These are phyloP conservation scores for Campylorhamphus procurvoides DNA, from an alignment of 2,113 vertebrate genomes.

Conservation along the genomic window DNA sequence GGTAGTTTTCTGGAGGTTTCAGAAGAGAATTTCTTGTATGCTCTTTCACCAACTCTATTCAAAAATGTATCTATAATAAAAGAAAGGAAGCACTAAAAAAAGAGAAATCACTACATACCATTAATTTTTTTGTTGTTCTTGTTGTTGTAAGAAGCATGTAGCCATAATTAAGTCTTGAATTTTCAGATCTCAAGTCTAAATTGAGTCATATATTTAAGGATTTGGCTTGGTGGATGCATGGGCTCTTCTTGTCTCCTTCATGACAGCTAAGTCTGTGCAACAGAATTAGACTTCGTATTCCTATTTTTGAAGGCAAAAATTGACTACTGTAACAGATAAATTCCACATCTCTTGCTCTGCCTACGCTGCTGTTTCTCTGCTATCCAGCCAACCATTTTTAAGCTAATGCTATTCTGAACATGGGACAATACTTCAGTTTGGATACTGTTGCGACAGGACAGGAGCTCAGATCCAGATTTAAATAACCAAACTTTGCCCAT, in stretches of 20 bases:
- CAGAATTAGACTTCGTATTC: not conserved
- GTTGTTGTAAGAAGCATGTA: not conserved
- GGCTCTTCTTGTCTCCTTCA: not conserved
- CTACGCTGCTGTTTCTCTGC: not conserved
- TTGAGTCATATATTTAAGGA: not conserved
- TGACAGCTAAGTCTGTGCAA: not conserved
- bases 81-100: not conserved
- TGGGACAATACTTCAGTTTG: not conserved
- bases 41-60: not conserved
- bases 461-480: not conserved
- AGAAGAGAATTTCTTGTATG: not conserved
- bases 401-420: not conserved
- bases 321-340: not conserved
- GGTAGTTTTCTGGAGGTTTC: not conserved
- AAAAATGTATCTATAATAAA: not conserved
- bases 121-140: not conserved
- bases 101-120: not conserved
- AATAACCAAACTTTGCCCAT: not conserved
- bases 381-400: not conserved
- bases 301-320: not conserved
- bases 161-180: not conserved
- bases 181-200: not conserved
- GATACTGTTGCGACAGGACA: not conserved
- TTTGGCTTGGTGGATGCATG: not conserved
- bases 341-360: not conserved